A percentile compares a stretch with the other conserved stretches of the same genome.
phyloP scores from a whole-genome alignment of 2,113 vertebrate species.

The Carassius carassius region DNA sequence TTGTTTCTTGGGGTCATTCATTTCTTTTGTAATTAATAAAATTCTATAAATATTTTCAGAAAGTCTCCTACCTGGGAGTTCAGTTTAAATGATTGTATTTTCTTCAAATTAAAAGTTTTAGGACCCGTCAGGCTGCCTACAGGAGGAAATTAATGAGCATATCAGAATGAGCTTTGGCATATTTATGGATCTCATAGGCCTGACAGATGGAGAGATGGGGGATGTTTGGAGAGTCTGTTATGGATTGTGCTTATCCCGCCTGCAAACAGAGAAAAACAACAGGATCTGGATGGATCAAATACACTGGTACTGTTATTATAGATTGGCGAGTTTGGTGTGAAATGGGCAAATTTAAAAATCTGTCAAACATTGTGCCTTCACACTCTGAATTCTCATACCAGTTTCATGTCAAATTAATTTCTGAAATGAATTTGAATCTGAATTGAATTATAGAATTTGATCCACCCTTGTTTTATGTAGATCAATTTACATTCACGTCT shows the following conservation, averaged over 20 bases:
- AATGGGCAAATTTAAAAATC: not conserved
- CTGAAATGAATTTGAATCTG: too few species aligned
- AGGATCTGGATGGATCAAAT: conserved; percentile 26
- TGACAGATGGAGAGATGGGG: not conserved
- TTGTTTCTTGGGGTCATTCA: conserved; percentile 31
- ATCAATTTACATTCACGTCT: too few species aligned
- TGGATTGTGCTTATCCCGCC: conserved; percentile 37
- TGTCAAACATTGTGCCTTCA: not conserved
- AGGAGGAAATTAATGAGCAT: conserved; percentile 29
- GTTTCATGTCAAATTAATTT: not conserved
- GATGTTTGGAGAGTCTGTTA: not conserved
- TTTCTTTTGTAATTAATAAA: conserved; percentile 35
- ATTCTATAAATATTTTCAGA: conserved; percentile 8
- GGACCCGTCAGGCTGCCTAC: conserved; percentile 1
- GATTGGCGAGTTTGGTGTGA: conserved; percentile 5
- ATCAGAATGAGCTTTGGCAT: conserved; percentile 14
- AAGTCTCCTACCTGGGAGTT: conserved; percentile 25
- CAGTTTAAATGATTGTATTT: not conserved
- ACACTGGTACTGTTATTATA: not conserved
- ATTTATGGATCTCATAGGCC: not conserved
- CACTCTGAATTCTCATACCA: not conserved
- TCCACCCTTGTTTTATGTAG: too few species aligned
- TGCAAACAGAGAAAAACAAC: conserved; percentile 37
- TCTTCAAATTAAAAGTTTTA: conserved; percentile 27
- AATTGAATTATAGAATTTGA: too few species aligned